Evolutionary conservation across 2,888 invertebrate species (phyloP).

Genomic region (Neria commutata): DNA sequence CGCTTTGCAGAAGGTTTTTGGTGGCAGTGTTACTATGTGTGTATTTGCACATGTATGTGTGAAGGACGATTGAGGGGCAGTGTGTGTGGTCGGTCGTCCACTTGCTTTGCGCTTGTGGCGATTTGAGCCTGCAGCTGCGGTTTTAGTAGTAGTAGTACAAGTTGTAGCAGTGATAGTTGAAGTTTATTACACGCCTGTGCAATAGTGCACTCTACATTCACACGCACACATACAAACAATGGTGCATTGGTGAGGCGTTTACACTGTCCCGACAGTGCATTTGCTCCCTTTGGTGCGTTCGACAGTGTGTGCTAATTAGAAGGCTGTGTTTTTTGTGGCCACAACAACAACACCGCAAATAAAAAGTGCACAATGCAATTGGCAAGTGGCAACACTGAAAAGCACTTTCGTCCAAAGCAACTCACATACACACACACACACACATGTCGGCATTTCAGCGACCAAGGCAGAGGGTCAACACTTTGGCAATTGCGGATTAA

Average conservation of each 20-base stretch:
- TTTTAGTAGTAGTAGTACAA: neutral
- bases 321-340: conserved; percentile 54
- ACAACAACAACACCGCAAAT: conserved; percentile 38
- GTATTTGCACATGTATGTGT: neutral
- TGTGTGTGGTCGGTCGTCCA: too few relatives aligned
- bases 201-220: too few relatives aligned
- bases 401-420: neutral
- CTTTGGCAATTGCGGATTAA: conserved; percentile 13
- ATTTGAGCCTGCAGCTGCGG: too few relatives aligned
- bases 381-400: neutral
- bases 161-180: too few relatives aligned
- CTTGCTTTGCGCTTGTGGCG: too few relatives aligned
- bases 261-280: too few relatives aligned
- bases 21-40: neutral
- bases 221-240: too few relatives aligned
- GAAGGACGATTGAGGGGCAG: neutral
- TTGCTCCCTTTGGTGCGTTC: too few relatives aligned
- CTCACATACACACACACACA: neutral
- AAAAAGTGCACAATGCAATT: neutral
- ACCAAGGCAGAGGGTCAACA: neutral
- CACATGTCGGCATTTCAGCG: neutral
- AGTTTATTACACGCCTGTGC: too few relatives aligned
- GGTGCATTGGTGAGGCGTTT: too few relatives aligned
- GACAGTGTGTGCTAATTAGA: conserved; percentile 54
- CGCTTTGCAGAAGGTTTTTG: neutral